phyloP scores from a whole-genome alignment of 1,140 invertebrate species.

The Sitophilus oryzae region DNA sequence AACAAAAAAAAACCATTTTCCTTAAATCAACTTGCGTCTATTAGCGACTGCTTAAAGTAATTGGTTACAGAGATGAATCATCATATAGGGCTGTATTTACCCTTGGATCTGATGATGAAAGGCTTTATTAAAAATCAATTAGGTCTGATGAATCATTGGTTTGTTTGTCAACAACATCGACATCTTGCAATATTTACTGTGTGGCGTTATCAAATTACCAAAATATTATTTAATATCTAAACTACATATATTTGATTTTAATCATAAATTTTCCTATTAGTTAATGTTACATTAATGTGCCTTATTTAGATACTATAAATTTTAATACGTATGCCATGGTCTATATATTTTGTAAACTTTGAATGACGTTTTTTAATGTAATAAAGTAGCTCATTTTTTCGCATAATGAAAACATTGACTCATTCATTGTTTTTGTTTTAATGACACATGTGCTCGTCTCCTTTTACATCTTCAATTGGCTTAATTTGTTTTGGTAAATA shows the following conservation, averaged over 20 bases:
- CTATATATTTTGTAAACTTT: no score
- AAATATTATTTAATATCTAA: background rate
- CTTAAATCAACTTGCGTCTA: background rate
- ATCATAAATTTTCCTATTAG: no score
- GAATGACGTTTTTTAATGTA: no score
- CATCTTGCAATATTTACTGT: background rate
- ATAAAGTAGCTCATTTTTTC: background rate
- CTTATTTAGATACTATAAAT: no score
- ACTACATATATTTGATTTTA: background rate
- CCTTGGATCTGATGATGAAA: background rate
- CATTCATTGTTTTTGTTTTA: constrained; percentile 14
- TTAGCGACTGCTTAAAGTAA: background rate
- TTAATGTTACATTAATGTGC: no score
- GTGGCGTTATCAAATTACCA: background rate
- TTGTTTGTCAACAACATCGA: background rate
- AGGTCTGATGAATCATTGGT: background rate
- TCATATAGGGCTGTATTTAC: background rate
- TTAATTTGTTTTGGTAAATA: background rate
- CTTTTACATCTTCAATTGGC: background rate
- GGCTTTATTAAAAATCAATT: background rate
- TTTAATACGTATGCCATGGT: no score
- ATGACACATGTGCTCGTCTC: constrained; percentile 3
- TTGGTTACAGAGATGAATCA: background rate
- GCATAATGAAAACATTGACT: constrained; percentile 6
- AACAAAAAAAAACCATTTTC: background rate